phyloP scores from a whole-genome alignment of 2,888 invertebrate genomes.

The Magallana nippona region DNA sequence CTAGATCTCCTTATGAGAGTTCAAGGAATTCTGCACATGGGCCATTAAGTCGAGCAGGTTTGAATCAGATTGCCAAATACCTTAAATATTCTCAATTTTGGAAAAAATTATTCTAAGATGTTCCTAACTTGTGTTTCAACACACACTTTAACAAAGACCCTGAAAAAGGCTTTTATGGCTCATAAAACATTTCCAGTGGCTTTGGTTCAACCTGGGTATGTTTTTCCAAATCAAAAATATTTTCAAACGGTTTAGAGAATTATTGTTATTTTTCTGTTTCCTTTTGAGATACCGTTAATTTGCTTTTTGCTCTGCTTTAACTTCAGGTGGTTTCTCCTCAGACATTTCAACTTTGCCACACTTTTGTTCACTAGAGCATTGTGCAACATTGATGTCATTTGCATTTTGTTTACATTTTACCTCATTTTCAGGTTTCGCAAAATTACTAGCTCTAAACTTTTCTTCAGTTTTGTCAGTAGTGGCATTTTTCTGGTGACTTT shows the following conservation, averaged over 20 bases:
- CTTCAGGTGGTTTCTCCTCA: background rate
- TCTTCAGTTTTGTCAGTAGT: no score
- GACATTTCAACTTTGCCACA: background rate
- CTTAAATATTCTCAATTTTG: no score
- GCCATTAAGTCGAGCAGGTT: no score
- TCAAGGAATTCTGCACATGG: no score
- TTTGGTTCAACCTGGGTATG: background rate
- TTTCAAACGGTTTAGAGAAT: background rate
- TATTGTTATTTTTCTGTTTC: no score
- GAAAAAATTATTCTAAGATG: no score
- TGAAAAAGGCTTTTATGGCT: background rate
- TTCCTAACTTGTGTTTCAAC: background rate
- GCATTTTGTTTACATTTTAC: background rate
- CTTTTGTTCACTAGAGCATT: background rate
- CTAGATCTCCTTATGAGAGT: no score
- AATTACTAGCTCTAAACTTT: no score
- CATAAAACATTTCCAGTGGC: background rate
- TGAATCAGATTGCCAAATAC: no score
- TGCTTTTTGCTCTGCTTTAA: background rate
- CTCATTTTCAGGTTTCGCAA: conserved; percentile 22
- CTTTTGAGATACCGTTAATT: no score
- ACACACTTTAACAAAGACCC: background rate
- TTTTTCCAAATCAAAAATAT: no score
- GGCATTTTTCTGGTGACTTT: no score
- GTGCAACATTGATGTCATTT: background rate